Evolutionary conservation across 2,113 vertebrate species (phyloP).

Genomic region (Sinocyclocheilus maitianheensis): DNA sequence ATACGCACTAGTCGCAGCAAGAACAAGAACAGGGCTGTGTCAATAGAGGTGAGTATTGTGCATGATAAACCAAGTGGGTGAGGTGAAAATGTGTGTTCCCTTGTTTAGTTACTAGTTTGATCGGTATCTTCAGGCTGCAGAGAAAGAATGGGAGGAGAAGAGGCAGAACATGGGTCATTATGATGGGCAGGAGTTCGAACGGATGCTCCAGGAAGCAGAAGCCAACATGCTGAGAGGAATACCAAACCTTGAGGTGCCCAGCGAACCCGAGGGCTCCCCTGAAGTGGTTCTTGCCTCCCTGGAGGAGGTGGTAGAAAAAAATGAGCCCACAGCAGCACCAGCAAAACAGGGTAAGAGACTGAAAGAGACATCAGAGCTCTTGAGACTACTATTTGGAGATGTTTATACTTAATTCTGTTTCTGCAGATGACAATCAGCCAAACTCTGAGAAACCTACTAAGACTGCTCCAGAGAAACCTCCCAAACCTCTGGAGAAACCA

Average conservation of each 20-base stretch:
- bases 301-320: constrained; percentile 67
- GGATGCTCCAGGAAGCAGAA: constrained; percentile 91
- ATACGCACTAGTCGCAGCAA: constrained; percentile 83
- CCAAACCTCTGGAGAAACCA: constrained; percentile 68
- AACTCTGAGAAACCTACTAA: constrained; percentile 59
- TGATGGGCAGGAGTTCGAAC: constrained; percentile 91
- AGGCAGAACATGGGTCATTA: constrained; percentile 92
- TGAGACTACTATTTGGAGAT: not conserved
- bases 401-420: constrained; percentile 17
- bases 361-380: not conserved
- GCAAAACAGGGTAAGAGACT: constrained; percentile 53
- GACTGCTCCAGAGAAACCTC: constrained; percentile 67
- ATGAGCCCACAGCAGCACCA: constrained; percentile 50
- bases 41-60: constrained; percentile 82
- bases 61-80: not conserved
- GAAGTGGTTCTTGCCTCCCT: constrained; percentile 55
- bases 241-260: constrained; percentile 83
- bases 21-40: constrained; percentile 81
- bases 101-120: not conserved
- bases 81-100: not conserved
- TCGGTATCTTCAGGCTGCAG: constrained; percentile 80
- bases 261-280: constrained; percentile 64
- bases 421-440: constrained; percentile 57
- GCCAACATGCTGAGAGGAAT: constrained; percentile 95
- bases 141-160: constrained; percentile 93